Evolutionary conservation across 2,113 vertebrate species (phyloP), one percentile per base, ranked within the genome.

Genomic region (Mohoua ochrocephala): DNA sequence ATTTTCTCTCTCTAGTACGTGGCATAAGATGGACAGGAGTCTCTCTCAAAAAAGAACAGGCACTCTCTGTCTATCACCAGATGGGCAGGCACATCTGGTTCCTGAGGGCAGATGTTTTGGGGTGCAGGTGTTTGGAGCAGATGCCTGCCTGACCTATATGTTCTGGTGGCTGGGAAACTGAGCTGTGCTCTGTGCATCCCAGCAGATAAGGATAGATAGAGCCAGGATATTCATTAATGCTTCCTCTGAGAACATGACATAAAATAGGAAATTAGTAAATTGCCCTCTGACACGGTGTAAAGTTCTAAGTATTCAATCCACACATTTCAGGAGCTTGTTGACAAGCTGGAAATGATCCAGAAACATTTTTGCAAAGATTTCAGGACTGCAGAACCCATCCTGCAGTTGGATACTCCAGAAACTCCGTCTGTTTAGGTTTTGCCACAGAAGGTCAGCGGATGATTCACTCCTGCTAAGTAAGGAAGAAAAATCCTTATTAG

Each of bases 341-440:
- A 93, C 63, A 88, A 79, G 59, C 71, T 94, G 71, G 47, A 91
- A 91, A 63, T n/a, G 35, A 71, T 93, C 68, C 92, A 91, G 82
- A 94, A 93, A 77, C 63, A 59, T 47, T 89, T 96, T 28, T 80
- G 27, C 47, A 71, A 94, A 59, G n/a, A 86, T 84, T 88, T 94
- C 68, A 88, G 41, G 77, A 60, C 35, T 7, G 10, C 42, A 82
- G 87, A 80, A 82, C 24, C 33, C 63, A 47, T 67, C 71, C 54
- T 89, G 71, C 27, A 59, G 65, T 53, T 89, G 84, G 30, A 84
- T 21, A 65, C 42, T 70, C 54, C 39, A 80, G 67, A 83, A 96
- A 67, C 33, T 83, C 87, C 0, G 2, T 23, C 52, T 87, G 44
- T 76, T 93, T 45, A 76, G 8, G 28, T 85, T 73, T 39, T 47